Evolutionary conservation across 2,888 invertebrate species (phyloP).

Genomic region (Automeris io): DNA sequence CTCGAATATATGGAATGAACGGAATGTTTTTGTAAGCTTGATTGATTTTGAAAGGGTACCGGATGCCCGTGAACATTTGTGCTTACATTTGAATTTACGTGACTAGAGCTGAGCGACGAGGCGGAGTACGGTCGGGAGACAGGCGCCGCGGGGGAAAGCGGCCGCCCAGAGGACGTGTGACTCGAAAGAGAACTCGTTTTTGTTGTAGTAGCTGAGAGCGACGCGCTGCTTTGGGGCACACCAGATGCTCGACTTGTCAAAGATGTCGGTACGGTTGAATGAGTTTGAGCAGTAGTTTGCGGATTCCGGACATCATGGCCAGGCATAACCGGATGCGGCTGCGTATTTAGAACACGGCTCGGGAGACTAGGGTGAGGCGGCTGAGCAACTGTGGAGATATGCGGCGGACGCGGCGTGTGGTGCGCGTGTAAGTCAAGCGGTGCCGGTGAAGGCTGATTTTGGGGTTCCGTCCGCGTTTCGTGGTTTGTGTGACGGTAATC

Average conservation of each 20-base stretch:
- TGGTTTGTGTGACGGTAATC: slow-evolving; percentile 73
- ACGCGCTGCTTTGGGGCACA: slow-evolving; percentile 41
- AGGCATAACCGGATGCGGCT: slow-evolving; percentile 50
- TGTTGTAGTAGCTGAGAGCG: slow-evolving; percentile 46
- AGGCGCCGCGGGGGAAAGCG: slow-evolving; percentile 51
- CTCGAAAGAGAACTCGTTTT: slow-evolving; percentile 63
- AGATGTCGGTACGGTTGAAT: slow-evolving; percentile 61
- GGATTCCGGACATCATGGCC: slow-evolving; percentile 51
- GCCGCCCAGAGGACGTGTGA: slow-evolving; percentile 52
- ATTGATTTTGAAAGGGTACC: slow-evolving; percentile 63
- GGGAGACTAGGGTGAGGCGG: slow-evolving; percentile 46
- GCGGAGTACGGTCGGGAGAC: slow-evolving; percentile 57
- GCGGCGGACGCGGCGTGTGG: slow-evolving; percentile 39
- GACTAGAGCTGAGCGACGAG: slow-evolving; percentile 72
- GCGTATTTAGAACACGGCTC: slow-evolving; percentile 44
- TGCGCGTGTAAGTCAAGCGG: slow-evolving; percentile 61
- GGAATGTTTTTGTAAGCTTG: slow-evolving; percentile 72
- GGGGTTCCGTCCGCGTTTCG: slow-evolving; percentile 71
- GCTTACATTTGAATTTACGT: slow-evolving; percentile 67
- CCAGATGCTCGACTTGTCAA: slow-evolving; percentile 51
- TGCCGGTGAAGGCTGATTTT: slow-evolving; percentile 43
- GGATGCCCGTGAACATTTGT: slow-evolving; percentile 65
- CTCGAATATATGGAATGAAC: slow-evolving; percentile 56
- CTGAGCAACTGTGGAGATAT: slow-evolving; percentile 28
- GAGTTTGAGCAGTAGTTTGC: slow-evolving; percentile 32